Conservation (phyloP, 2,113 vertebrate species). For the Gulo gulo region DNA sequence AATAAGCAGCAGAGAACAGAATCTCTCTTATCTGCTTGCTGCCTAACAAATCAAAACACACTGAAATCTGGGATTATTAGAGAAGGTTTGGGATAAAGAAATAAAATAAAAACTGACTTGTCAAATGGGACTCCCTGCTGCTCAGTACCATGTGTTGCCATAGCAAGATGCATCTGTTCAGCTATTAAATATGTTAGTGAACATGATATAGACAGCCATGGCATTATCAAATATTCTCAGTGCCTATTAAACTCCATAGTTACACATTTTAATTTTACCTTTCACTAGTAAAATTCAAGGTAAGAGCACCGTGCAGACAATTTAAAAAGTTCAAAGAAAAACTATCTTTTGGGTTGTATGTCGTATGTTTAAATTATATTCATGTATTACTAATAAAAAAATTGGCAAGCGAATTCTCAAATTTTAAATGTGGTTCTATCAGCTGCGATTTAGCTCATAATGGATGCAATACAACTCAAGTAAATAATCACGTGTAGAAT, state of each 20-base stretch:
- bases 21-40: slow-evolving; percentile 65
- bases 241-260: slow-evolving; percentile 44
- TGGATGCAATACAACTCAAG: background rate
- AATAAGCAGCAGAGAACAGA: slow-evolving; percentile 60
- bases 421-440: background rate
- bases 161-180: slow-evolving; percentile 77
- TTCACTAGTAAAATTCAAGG: slow-evolving; percentile 58
- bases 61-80: slow-evolving; percentile 59
- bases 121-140: slow-evolving; percentile 79
- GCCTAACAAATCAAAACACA: slow-evolving; percentile 73
- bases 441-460: background rate
- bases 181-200: slow-evolving; percentile 71
- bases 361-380: background rate
- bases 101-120: slow-evolving; percentile 78
- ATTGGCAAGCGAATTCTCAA: background rate
- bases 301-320: background rate
- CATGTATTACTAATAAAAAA: background rate
- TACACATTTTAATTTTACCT: slow-evolving; percentile 59
- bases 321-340: slow-evolving; percentile 11
- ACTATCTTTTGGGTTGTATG: background rate
- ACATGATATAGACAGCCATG: slow-evolving; percentile 45
- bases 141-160: slow-evolving; percentile 73
- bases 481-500: slow-evolving; percentile 55
- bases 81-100: slow-evolving; percentile 65
- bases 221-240: slow-evolving; percentile 74